Base-by-base conservation (phyloP, 2,113 vertebrate genomes). In the Fukomys damarensis region DNA sequence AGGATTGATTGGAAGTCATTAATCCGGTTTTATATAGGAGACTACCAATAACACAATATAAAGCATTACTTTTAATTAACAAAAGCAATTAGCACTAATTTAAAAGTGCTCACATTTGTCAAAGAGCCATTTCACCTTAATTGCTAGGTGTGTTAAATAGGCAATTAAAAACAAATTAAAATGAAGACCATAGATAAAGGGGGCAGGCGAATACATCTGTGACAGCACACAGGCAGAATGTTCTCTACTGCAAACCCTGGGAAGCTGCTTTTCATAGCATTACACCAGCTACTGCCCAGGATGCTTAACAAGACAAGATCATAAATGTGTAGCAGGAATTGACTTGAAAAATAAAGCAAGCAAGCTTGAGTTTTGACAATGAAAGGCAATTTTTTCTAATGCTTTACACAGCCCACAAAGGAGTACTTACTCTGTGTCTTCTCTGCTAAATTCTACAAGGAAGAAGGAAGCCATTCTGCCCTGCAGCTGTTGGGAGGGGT, bases 111-210 rank as follows among this genome's bases (percentile, higher is more conserved):
- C 97, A 91, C 97, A 98, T 98, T 98, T 98, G 98, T 98, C 96
- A 98, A 98, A 98, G 97, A 98, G 96, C 97, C 32, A 91, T 98
- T 98, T 97, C 97, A 96, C 97, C 95, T 98, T 98, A 98, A 98
- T 98, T 97, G 98, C 96, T 97, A 98, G 98, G 97, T 98, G 84
- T 38, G 0, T 96, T 98, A 98, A 98, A 97, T 94, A 98, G 97
- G 98, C 98, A 98, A 98, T 99, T 98, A 98, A 98, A 99, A 98
- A 98, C 7, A 0, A 98, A 98, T 98, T 98, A 98, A 97, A 98
- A 97, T 96, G 96, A 97, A 93, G 96, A 90, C 93, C 91, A 66
- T 63, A 96, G 97, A 98, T 98, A 98, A 98, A 97, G 95, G 84
- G 89, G 97, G 85, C 14, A 56, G 89, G 77, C 43, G 59, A 56